phyloP scores from a whole-genome alignment of 30 jellyfish, hydroid and myxozoan species.

The Mastigias papua region DNA sequence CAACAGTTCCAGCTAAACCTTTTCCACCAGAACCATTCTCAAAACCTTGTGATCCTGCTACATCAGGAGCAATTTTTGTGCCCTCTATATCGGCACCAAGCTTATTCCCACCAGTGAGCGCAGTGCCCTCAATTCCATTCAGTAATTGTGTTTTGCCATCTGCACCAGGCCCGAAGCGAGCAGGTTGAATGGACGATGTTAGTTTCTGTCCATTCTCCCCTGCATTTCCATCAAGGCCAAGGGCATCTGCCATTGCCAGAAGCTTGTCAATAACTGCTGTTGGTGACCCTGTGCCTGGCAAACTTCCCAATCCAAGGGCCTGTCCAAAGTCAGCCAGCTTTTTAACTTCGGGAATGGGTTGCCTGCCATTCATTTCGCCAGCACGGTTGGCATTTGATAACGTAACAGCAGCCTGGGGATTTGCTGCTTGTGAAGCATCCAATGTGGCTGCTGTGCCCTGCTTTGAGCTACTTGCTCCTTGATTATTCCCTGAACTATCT shows the following conservation, averaged over 20 bases:
- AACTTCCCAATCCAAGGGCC: constrained; percentile 71
- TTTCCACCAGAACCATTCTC: constrained; percentile 60
- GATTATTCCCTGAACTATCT: not conserved
- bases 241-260: constrained; percentile 84
- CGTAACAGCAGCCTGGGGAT: constrained; percentile 58
- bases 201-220: constrained; percentile 26
- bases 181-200: constrained; percentile 45
- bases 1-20: constrained; percentile 78
- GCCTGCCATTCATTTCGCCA: constrained; percentile 39
- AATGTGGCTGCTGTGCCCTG: constrained; percentile 48
- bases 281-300: constrained; percentile 74
- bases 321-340: constrained; percentile 70
- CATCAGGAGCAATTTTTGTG: constrained; percentile 53
- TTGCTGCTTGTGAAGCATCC: constrained; percentile 24
- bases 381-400: constrained; percentile 58
- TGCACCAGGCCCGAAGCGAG: constrained; percentile 76
- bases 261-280: constrained; percentile 76
- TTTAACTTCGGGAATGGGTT: constrained; percentile 64
- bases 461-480: constrained; percentile 3
- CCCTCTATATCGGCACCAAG: constrained; percentile 60
- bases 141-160: constrained; percentile 69
- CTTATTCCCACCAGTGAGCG: constrained; percentile 42
- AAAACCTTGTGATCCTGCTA: constrained; percentile 63
- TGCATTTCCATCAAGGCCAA: constrained; percentile 60
- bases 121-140: constrained; percentile 45